Evolutionary conservation across 2,113 vertebrate species (phyloP), one percentile per base, ranked within the genome.

Genomic region (Cyprinodon brontotheroides): DNA sequence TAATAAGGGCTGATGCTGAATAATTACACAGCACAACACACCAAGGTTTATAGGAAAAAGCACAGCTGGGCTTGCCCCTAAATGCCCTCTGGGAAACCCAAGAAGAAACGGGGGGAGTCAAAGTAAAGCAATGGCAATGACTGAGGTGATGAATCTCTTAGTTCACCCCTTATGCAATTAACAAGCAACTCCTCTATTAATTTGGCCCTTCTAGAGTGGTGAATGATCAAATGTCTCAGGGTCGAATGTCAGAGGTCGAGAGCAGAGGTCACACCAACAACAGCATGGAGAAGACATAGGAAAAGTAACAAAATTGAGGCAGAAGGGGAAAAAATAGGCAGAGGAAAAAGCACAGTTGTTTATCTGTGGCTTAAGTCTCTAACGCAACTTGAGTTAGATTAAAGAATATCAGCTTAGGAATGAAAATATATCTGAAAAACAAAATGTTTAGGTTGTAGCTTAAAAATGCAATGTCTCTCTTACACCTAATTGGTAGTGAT

Each of bases 1-100:
- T 98, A 98, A 98, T 98, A 98, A 97, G 96, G 95, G 95, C 96
- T 97, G 95, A 98, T 98, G 96, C 95, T 97, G 97, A 97, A 99
- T 99, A 99, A 99, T 99, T 97, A 98, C 95, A 94, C 82, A 11
- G 94, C 94, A 95, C 17, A 96, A 96, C 96, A 97, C 93, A 75
- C 61, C 72, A 68, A 86, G 88, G 86, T 95, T 93, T 96, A 96
- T 95, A 96, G 95, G 94, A 94, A 96, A 57, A 96, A 96, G 93
- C 96, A 96, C 97, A 99, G 96, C 97, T 99, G 97, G 96, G 96
- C 93, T 95, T 96, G 95, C 94, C 94, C 95, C 94, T 92, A 94
- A 95, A 96, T 92, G 92, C 92, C 98, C 96, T 98, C 82, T 96
- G 97, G 96, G 97, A 98, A 93, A 96, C 86, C 85, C 79, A 68